A percentile compares a stretch with the other conserved stretches of the same genome.
phyloP scores from a whole-genome alignment of 2,888 invertebrate species.

The Incurvaria masculella region DNA sequence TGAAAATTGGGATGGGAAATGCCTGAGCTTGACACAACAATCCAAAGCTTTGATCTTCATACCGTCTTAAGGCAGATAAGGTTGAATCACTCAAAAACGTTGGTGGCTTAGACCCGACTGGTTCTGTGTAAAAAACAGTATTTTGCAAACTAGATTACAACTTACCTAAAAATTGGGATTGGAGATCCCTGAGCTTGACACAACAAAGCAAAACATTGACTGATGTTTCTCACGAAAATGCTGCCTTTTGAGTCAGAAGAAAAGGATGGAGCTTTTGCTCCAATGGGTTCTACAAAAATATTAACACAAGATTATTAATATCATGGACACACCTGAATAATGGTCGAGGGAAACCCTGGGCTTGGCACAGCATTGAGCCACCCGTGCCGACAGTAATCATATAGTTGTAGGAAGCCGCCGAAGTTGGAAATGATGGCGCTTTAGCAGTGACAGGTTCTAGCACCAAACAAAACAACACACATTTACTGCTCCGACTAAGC shows the following conservation, averaged over 20 bases:
- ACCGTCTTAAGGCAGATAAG: slow-evolving; percentile 57
- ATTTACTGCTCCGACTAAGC: too few relatives aligned
- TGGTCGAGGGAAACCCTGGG: slow-evolving; percentile 62
- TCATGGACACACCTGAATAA: slow-evolving; percentile 58
- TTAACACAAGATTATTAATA: slow-evolving; percentile 7
- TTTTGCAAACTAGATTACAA: slow-evolving; percentile 12
- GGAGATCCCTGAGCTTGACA: slow-evolving; percentile 64
- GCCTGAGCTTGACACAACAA: slow-evolving; percentile 70
- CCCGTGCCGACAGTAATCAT: slow-evolving; percentile 34
- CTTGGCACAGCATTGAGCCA: slow-evolving; percentile 53
- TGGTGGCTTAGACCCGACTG: slow-evolving; percentile 60
- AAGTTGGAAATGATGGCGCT: slow-evolving; percentile 49
- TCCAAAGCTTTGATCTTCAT: slow-evolving; percentile 54
- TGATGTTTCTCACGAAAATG: slow-evolving; percentile 56
- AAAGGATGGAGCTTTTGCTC: slow-evolving; percentile 61
- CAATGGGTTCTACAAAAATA: slow-evolving; percentile 56
- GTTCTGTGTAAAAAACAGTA: slow-evolving; percentile 46
- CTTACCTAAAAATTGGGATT: slow-evolving; percentile 63
- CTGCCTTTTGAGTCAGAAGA: slow-evolving; percentile 62
- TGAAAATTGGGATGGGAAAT: slow-evolving; percentile 67
- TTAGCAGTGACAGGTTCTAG: slow-evolving; percentile 49
- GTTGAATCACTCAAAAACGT: slow-evolving; percentile 59
- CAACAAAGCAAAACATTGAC: slow-evolving; percentile 58
- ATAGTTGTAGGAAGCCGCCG: slow-evolving; percentile 50
- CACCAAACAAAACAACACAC: neutral